Base-by-base conservation (phyloP, 2,113 vertebrate genomes). In the Sitta europaea region DNA sequence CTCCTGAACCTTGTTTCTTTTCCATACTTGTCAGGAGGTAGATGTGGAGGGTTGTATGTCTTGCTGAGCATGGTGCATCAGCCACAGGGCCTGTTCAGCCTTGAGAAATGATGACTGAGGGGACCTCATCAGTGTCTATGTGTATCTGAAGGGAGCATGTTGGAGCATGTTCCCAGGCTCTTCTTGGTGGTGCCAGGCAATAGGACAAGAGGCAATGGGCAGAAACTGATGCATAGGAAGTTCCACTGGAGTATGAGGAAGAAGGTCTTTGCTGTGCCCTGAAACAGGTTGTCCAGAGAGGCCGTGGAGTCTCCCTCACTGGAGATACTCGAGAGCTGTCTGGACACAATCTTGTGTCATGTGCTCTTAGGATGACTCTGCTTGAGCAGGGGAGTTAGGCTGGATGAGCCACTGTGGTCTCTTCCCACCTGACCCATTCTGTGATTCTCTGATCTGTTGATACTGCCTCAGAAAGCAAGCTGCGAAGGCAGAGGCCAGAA, bases 181-280 rank as follows among this genome's bases (percentile, higher is more conserved):
- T 51, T 23, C 51, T 66, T 0, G 0, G 3, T 38, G 14, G 10
- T 66, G 24, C 45, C 20, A 3, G 14, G 43, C 45, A 66, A 7
- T 10, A 14, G 76, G 19, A n/a, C 10, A 24, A 45, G 51, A 66
- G 45, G 16, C 45, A 66, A 0, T 6, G 13, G 36, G 28, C 59
- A 59, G 45, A 45, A 38, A 14, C 53, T 53, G 28, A 24, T 45
- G 23, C 28, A 25, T 20, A 66, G 77, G 5, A 67, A 59, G 14
- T 59, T 67, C 20, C 20, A 15, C 20, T 10, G 4, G 9, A 67
- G 19, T 40, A 19, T 61, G 61, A 67, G 24, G 20, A 53, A 38
- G 29, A 59, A 18, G 20, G 53, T 66, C 13, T 53, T 61, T 47
- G 27, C 45, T 0, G 7, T 67, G 9, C 10, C 21, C 24, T 68